Conservation (phyloP, 2,797 vertebrate genomes). For the Staurois parvus region DNA sequence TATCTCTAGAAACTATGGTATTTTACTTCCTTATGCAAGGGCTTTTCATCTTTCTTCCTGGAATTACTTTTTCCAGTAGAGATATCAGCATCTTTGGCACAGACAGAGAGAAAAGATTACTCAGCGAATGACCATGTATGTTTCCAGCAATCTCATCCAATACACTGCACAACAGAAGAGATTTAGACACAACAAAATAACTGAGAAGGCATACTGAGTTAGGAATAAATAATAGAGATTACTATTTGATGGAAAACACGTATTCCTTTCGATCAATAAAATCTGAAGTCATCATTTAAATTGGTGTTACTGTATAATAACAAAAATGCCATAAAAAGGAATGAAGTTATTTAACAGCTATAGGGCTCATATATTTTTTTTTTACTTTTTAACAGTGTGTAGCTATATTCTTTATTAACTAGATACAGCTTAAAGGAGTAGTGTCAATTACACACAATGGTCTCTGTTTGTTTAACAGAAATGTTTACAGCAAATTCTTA, state of each 20-base stretch:
- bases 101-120: conserved; percentile 59
- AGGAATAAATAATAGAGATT: not conserved
- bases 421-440: no score
- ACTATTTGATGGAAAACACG: not conserved
- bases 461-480: no score
- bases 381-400: no score
- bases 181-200: conserved; percentile 27
- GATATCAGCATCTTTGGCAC: conserved; percentile 59
- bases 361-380: no score
- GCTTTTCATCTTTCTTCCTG: conserved; percentile 59
- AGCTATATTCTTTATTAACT: no score
- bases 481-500: no score
- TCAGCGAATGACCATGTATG: conserved; percentile 51
- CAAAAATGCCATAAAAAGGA: no score
- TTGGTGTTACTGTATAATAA: no score
- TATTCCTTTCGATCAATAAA: no score
- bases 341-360: no score
- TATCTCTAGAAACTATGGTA: conserved; percentile 17
- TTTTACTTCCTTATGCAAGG: conserved; percentile 45
- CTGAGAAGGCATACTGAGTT: conserved; percentile 16
- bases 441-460: no score
- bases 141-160: conserved; percentile 45
- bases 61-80: conserved; percentile 60
- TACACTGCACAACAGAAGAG: conserved; percentile 24
- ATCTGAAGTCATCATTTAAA: no score